These are phyloP conservation scores for Oenanthe oenanthe DNA, from an alignment of 2,113 vertebrate genomes.

Conservation along the genomic window DNA sequence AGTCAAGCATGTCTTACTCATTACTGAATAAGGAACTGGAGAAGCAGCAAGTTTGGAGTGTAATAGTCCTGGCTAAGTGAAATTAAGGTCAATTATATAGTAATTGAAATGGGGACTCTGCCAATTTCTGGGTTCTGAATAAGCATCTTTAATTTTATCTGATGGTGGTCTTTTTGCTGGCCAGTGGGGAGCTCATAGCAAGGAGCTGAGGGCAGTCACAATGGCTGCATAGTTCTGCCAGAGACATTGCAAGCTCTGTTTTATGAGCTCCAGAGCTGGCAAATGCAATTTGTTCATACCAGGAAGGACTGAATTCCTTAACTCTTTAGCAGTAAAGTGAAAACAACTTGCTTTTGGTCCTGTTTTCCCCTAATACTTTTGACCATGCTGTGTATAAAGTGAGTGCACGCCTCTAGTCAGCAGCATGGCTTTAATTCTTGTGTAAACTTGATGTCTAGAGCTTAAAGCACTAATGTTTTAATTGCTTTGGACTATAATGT, in stretches of 20 bases:
- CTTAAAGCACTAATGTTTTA: not conserved
- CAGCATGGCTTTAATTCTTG: not conserved
- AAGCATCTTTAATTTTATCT: not conserved
- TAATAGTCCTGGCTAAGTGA: not conserved
- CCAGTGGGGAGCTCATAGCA: not conserved
- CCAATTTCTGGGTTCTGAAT: slow-evolving; percentile 30
- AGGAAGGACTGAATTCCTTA: not conserved
- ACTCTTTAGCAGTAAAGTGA: not conserved
- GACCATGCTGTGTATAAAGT: not conserved
- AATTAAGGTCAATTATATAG: slow-evolving; percentile 57
- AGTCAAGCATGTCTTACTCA: not conserved
- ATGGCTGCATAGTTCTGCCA: slow-evolving; percentile 47
- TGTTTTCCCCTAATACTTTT: not conserved
- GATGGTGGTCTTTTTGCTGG: slow-evolving; percentile 39
- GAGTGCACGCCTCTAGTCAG: not conserved
- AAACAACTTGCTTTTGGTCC: not conserved
- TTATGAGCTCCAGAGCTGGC: slow-evolving; percentile 16
- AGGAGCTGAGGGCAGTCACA: slow-evolving; percentile 37
- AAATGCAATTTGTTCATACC: not conserved
- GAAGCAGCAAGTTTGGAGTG: not conserved
- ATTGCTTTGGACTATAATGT: not conserved
- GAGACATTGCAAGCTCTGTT: slow-evolving; percentile 48
- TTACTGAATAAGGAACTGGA: slow-evolving; percentile 9
- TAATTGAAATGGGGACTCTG: slow-evolving; percentile 40
- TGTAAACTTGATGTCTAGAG: not conserved